Conservation (phyloP, 2,888 invertebrate species). For the Drosophila nr. medialis region DNA sequence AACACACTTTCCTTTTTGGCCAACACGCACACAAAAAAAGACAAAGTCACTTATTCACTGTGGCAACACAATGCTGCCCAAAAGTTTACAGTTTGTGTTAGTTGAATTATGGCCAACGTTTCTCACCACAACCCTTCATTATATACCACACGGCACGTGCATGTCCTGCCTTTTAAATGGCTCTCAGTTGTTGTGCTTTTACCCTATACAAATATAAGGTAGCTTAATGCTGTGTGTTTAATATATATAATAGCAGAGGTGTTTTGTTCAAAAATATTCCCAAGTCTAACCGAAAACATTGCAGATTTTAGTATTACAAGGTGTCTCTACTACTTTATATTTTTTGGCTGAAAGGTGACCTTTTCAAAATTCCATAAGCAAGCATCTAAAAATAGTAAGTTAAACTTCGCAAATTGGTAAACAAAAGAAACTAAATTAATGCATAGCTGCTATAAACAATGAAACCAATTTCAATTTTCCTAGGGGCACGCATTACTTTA, state of each 20-base stretch:
- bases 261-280: neutral
- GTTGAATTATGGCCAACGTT: conserved; percentile 63
- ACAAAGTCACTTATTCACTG: conserved; percentile 42
- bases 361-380: neutral
- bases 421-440: conserved; percentile 52
- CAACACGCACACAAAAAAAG: neutral
- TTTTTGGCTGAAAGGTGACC: neutral
- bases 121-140: conserved; percentile 12
- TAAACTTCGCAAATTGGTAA: conserved; percentile 33
- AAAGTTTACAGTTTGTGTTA: conserved; percentile 65
- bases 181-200: neutral
- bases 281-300: neutral
- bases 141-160: conserved; percentile 46
- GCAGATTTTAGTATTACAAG: neutral
- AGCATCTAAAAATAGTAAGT: neutral
- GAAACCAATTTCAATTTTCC: conserved; percentile 25
- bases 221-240: neutral
- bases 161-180: conserved; percentile 8
- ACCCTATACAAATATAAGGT: neutral
- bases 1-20: conserved; percentile 18
- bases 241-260: neutral
- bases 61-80: conserved; percentile 45
- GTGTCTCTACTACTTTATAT: neutral
- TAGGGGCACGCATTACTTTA: conserved; percentile 6
- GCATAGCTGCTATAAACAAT: conserved; percentile 31